Evolutionary conservation across 2,113 vertebrate genomes (phyloP), one percentile per base, ranked within the genome.

Genomic region (Sinocyclocheilus anophthalmus): DNA sequence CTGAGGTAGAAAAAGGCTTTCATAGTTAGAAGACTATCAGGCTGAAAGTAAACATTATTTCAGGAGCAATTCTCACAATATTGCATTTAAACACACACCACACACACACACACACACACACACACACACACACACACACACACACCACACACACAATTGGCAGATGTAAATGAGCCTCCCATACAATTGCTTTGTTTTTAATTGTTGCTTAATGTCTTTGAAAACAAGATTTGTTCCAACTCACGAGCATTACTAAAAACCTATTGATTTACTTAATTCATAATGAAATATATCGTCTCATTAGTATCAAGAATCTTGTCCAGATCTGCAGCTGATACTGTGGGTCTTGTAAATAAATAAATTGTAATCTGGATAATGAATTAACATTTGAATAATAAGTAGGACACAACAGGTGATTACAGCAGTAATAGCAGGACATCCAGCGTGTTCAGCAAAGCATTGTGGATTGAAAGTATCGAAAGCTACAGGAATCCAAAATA

Each of bases 331-430:
- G 2, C 20, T 67, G 30, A 50, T 53, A 77, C 55, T 77, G 57
- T 37, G 20, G 20, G 26, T n/a, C 22, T 22, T 7, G 18, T 24
- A 33, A 33, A 33, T 33, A 33, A 33, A 33, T 33, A 33, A 33
- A 33, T 33, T 33, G 42, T 30, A 77, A 84, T 84, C 22, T 63
- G 57, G 72, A 45, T 65, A 76, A 76, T 63, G 12, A 77, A 50
- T 84, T 77, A 50, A 20, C 76, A 84, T 84, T 59, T 76, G 59
- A 84, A 77, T 67, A 84, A 84, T 67, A 63, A 67, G 55, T 70
- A 53, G 33, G 59, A 63, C 57, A 77, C 57, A 67, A 59, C 39
- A 77, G 73, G 42, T 8, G 73, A 57, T 50, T 75, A 84, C 39
- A 53, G 55, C 12, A 39, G 42, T 76, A 20, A 65, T 76, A 63